phyloP scores from a whole-genome alignment of 1,140 invertebrate species.

The Drosophila lacertosa region DNA sequence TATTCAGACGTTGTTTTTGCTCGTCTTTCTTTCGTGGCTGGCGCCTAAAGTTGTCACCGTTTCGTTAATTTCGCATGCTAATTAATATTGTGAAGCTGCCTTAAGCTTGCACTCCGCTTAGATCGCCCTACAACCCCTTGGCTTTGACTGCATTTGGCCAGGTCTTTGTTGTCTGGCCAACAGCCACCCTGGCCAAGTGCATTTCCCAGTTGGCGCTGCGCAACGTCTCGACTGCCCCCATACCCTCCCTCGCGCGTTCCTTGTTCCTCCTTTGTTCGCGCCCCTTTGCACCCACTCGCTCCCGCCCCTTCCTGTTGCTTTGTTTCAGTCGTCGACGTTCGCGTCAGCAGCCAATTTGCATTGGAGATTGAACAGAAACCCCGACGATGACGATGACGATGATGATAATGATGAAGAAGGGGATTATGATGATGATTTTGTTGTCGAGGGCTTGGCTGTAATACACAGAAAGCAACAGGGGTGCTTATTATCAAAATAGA shows the following conservation, averaged over 20 bases:
- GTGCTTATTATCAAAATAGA: constrained; percentile 22
- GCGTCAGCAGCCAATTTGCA: constrained; percentile 48
- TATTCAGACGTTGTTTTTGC: constrained; percentile 16
- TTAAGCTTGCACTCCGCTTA: not conserved
- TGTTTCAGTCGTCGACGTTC: constrained; percentile 53
- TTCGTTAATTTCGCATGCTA: constrained; percentile 46
- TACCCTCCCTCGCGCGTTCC: not conserved
- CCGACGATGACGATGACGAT: not conserved
- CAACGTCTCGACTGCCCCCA: no score
- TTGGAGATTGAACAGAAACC: constrained; percentile 45
- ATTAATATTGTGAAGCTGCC: constrained; percentile 39
- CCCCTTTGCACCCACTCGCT: not conserved
- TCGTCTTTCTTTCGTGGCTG: constrained; percentile 8
- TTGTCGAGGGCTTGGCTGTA: constrained; percentile 7
- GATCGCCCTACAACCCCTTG: not conserved
- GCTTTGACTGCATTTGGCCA: constrained; percentile 17
- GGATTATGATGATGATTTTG: not conserved
- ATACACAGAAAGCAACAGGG: constrained; percentile 14
- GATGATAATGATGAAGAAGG: not conserved
- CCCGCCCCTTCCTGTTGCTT: constrained; percentile 55
- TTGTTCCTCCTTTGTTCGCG: constrained; percentile 21
- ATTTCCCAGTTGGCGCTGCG: constrained; percentile 51
- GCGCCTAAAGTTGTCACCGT: constrained; percentile 12
- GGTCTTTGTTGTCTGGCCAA: constrained; percentile 67
- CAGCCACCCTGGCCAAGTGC: constrained; percentile 45